phyloP scores from a whole-genome alignment of 2,113 vertebrate species.

The Haliaeetus leucogaster region DNA sequence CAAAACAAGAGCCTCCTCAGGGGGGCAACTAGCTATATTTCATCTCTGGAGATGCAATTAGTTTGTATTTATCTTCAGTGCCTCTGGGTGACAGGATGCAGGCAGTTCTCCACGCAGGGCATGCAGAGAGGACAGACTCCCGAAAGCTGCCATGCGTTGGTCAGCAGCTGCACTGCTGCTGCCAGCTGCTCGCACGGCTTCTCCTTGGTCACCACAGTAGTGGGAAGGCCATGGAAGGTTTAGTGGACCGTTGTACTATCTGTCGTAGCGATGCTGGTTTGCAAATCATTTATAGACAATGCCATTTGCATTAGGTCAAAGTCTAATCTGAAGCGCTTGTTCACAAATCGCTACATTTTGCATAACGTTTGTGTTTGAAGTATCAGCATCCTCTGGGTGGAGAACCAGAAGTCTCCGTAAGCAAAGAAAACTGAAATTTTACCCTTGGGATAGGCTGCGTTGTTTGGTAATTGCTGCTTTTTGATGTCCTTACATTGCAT shows the following conservation, averaged over 20 bases:
- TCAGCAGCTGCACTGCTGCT: neutral
- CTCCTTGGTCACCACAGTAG: neutral
- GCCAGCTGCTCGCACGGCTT: neutral
- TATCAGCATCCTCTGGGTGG: neutral
- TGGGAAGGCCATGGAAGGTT: neutral
- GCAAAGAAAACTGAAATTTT: neutral
- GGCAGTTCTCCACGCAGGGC: neutral
- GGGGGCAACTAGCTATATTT: constrained; percentile 58
- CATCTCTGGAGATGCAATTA: constrained; percentile 84
- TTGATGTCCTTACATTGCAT: neutral
- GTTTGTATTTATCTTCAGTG: constrained; percentile 43
- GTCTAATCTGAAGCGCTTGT: neutral
- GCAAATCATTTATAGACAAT: neutral
- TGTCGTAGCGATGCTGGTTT: neutral
- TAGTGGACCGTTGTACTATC: rapidly evolving
- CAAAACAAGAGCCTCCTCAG: constrained; percentile 61
- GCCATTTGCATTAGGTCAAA: neutral
- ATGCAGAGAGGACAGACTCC: neutral
- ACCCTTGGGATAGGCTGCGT: neutral
- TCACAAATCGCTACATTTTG: neutral
- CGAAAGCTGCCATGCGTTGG: neutral
- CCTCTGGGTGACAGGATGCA: neutral
- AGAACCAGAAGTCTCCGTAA: neutral
- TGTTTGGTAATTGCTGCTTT: neutral
- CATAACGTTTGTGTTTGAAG: neutral